Percentiles rank a stretch among this genome's conserved stretches.
These are phyloP conservation scores for Platorchestia sp. DNA, from an alignment of 1,140 invertebrate genomes.

Conservation along the genomic window DNA sequence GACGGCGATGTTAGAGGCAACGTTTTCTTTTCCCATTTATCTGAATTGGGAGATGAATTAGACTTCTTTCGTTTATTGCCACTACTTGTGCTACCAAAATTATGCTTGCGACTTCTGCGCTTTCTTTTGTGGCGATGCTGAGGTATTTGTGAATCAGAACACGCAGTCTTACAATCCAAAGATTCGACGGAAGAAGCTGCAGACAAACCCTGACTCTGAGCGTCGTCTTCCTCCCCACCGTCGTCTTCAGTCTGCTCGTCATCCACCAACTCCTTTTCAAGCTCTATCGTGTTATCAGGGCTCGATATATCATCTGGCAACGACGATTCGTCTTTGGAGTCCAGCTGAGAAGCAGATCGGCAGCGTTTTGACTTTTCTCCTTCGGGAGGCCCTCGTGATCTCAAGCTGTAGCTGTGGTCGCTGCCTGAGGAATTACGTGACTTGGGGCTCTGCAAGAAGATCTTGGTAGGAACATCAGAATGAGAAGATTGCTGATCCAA, in stretches of 20 bases:
- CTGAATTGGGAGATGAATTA: neutral
- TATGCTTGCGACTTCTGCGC: conserved; percentile 2
- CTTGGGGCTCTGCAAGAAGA: conserved; percentile 52
- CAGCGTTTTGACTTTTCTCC: neutral
- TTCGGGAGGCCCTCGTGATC: conserved; percentile 64
- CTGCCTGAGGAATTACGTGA: conserved; percentile 57
- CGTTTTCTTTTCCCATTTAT: conserved; percentile 10
- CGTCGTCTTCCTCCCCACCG: conserved; percentile 59
- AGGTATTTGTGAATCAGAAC: neutral
- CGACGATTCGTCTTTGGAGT: neutral
- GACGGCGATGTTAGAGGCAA: neutral
- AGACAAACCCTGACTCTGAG: neutral
- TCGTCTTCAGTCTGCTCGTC: conserved; percentile 64
- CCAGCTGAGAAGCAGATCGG: neutral
- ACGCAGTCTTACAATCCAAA: neutral
- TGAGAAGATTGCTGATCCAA: conserved; percentile 6
- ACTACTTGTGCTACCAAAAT: neutral
- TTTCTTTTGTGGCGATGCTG: conserved; percentile 37
- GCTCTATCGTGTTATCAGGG: neutral
- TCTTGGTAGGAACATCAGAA: conserved; percentile 14
- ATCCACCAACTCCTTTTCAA: conserved; percentile 56
- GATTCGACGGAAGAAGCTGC: conserved; percentile 30
- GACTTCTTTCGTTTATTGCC: neutral
- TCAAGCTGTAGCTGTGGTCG: conserved; percentile 66
- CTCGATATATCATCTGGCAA: conserved; percentile 38